Evolutionary conservation across 2,888 invertebrate species (phyloP).

Genomic region (Parnassius apollo): DNA sequence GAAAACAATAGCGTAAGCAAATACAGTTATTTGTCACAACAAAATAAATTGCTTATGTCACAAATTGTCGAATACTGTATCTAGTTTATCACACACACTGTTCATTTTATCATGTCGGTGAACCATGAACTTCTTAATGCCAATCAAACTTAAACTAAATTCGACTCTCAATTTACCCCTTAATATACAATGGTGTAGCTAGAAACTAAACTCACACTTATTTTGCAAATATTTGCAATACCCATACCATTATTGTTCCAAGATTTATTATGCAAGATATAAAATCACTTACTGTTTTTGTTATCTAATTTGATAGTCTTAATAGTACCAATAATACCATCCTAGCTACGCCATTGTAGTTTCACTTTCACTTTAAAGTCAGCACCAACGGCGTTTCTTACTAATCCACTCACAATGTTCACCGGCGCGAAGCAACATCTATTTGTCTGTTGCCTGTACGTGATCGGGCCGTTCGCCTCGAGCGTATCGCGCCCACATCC

Average conservation of each 20-base stretch:
- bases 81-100: slow-evolving; percentile 13
- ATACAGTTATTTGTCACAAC: slow-evolving; percentile 1
- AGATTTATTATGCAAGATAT: not conserved
- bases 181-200: slow-evolving; percentile 5
- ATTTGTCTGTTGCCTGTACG: slow-evolving; percentile 77
- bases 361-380: slow-evolving; percentile 30
- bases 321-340: slow-evolving; percentile 7
- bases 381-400: slow-evolving; percentile 47
- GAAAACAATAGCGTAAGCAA: slow-evolving; percentile 16
- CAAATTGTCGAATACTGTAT: slow-evolving; percentile 10
- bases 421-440: slow-evolving; percentile 35
- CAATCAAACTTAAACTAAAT: not conserved
- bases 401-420: slow-evolving; percentile 30
- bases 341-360: not conserved
- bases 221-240: not conserved
- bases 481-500: slow-evolving; percentile 94
- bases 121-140: not conserved
- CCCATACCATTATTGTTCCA: not conserved
- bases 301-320: not conserved
- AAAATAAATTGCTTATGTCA: slow-evolving; percentile 6
- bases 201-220: slow-evolving; percentile 10
- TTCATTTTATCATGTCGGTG: slow-evolving; percentile 7
- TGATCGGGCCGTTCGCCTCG: slow-evolving; percentile 92
- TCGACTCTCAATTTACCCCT: not conserved
- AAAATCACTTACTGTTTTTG: not conserved